Conservation (phyloP, 1,140 invertebrate genomes). For the Liolophura sinensis region DNA sequence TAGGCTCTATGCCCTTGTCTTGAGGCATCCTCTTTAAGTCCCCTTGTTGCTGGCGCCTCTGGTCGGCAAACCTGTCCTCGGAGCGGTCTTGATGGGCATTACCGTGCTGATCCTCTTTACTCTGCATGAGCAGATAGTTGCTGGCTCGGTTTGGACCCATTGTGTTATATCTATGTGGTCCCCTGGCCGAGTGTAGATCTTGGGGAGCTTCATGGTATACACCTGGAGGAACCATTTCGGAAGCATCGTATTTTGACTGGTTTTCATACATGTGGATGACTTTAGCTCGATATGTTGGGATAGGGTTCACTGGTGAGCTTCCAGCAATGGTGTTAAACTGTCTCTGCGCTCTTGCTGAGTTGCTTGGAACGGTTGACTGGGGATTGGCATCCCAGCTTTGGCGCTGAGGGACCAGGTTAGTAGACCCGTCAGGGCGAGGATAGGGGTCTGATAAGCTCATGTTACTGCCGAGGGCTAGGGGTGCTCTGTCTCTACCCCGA, state of each 20-base stretch:
- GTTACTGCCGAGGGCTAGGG: constrained; percentile 34
- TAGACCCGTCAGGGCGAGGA: not conserved
- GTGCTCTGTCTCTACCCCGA: constrained; percentile 25
- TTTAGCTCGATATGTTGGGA: constrained; percentile 35
- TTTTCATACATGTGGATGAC: constrained; percentile 38
- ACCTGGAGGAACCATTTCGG: constrained; percentile 9
- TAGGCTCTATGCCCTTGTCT: constrained; percentile 18
- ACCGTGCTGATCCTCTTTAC: not conserved
- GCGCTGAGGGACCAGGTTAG: not conserved
- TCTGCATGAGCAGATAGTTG: constrained; percentile 8
- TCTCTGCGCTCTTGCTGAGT: constrained; percentile 14
- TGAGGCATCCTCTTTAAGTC: constrained; percentile 1
- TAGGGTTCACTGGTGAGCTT: constrained; percentile 15
- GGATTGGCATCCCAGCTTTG: not conserved
- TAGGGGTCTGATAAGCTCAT: constrained; percentile 37
- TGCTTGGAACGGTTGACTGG: not conserved
- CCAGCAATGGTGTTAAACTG: constrained; percentile 7
- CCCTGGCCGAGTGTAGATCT: constrained; percentile 15
- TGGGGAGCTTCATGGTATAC: constrained; percentile 18
- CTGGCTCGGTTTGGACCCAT: constrained; percentile 18
- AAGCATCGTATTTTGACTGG: constrained; percentile 28
- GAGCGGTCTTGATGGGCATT: not conserved
- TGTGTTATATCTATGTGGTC: constrained; percentile 14
- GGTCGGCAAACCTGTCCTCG: constrained; percentile 3
- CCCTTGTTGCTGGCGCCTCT: constrained; percentile 6